A percentile compares a stretch with the other conserved stretches of the same genome.
These are phyloP conservation scores for Melanargia galathea DNA, from an alignment of 2,888 invertebrate species.

Conservation along the genomic window DNA sequence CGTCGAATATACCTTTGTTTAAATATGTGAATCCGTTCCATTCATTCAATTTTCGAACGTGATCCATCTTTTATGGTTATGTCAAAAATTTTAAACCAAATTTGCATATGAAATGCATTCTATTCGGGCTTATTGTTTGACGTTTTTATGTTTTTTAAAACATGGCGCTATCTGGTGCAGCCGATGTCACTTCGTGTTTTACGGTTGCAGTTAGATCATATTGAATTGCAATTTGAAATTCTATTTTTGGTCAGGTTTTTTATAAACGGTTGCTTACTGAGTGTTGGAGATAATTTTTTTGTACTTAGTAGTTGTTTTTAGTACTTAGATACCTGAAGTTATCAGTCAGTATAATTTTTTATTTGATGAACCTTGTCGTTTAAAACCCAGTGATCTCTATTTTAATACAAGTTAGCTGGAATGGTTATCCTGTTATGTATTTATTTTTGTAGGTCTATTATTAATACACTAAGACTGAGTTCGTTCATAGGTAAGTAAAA, in stretches of 20 bases:
- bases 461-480: too few species aligned
- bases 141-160: constrained; percentile 54
- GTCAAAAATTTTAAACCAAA: constrained; percentile 64
- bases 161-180: constrained; percentile 41
- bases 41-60: constrained; percentile 60
- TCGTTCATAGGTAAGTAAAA: too few species aligned
- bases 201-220: constrained; percentile 40
- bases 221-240: constrained; percentile 36
- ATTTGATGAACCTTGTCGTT: too few species aligned
- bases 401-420: too few species aligned
- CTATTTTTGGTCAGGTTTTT: constrained; percentile 29
- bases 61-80: constrained; percentile 76
- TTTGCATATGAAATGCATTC: constrained; percentile 75
- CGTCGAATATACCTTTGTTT: constrained; percentile 58
- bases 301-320: not conserved
- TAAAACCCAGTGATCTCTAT: too few species aligned
- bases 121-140: constrained; percentile 49
- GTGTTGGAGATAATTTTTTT: not conserved
- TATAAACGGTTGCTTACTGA: constrained; percentile 3
- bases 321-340: too few species aligned
- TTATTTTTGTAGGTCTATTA: too few species aligned
- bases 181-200: constrained; percentile 50
- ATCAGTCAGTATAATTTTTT: too few species aligned
- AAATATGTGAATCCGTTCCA: constrained; percentile 57
- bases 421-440: too few species aligned